Base-by-base conservation (phyloP, 2,888 invertebrate genomes). In the Pseudolycoriella hygida region DNA sequence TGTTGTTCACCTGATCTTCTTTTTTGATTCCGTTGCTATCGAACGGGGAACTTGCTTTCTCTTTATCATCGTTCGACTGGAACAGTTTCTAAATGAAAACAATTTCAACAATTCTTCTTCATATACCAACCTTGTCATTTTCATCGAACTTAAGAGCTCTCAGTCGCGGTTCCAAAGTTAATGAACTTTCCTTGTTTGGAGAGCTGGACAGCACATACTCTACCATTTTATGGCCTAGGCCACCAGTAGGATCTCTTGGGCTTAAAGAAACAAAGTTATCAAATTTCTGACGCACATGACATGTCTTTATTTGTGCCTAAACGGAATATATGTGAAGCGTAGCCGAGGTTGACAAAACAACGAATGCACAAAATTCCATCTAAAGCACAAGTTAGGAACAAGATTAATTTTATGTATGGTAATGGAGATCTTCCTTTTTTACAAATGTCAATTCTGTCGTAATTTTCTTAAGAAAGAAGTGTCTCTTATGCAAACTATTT, bases 121-220 rank as follows among this genome's bases (percentile, higher is more conserved):
- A 14, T 15, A 17, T 19, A 44, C 56, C 56, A 46, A 65, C 65
- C 55, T 66, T 70, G 51, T 67, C 62, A 51, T 61, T 63, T 52
- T 71, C 72, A 55, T 72, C 76, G 57, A 77, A 67, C 53, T 73
- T 76, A 43, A 80, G 62, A 46, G 69, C 70, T 51, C 78, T 67
- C 69, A 81, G 71, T 51, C 80, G 67, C 42, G 75, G 74, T 55
- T 80, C 80, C 49, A 80, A 58, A 8, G 66, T 66, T 51, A 71
- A 59, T 53, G 68, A 68, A 49, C 66, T 64, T 55, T 80, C 81
- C 62, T 81, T 80, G 55, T 74, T 73, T 53, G 89, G 90, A 17
- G 90, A 89, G 88, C 89, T 51, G 85, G 87, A 52, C 93, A 88
- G 74, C 48, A 97, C 94, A 66, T 94, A 96, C 68, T 97, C 96